Base-by-base conservation (phyloP, 2,888 invertebrate species). In the Lasius fuliginosus region DNA sequence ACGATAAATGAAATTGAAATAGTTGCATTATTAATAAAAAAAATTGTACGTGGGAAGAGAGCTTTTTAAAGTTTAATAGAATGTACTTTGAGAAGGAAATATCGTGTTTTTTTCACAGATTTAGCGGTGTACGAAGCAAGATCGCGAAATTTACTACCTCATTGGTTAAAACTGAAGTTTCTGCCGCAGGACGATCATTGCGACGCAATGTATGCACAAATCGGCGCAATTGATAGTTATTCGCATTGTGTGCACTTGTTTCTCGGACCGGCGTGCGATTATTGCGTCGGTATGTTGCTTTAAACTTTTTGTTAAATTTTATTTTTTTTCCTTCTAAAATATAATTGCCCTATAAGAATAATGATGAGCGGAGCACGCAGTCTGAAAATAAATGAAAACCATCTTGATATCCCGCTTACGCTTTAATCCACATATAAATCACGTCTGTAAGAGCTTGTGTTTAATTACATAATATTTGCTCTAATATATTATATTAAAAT, bases 231-330 rank as follows among this genome's bases (percentile, higher is more conserved):
- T 91, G 97, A 97, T 90, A 97, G 97, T 1, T 97, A 97, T 93
- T 96, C 96, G 18, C 96, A 97, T 91, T 97, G 97, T 94, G 97
- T 97, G 0, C 97, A 98, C 92, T 96, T 98, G 0, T 97, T 98
- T 92, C 97, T 98, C 90, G 98, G 98, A 12, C 98, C 98, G 0
- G 96, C 97, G 0, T 98, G 98, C 91, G 98, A 98, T 92, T 98
- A 97, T 94, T 97, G 97, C 42, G 94, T 98, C 76, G 98, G 98
- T 98, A 95, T 96, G 97, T 96, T 33, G 23, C 3, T 36, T 56
- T 79, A 36, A 75, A 6, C 2, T 30, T 64, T 81, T 69, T 71
- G 12, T 12, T 46, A 1, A 49, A 40, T 62, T 60, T 49, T 30
- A 40, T 0, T 23, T 36, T 46, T 49, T 27, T 3, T 4, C 3